Percentiles rank a stretch among this genome's conserved stretches.
Evolutionary conservation across 2,113 vertebrate species (phyloP).

Genomic region (Strix uralensis): DNA sequence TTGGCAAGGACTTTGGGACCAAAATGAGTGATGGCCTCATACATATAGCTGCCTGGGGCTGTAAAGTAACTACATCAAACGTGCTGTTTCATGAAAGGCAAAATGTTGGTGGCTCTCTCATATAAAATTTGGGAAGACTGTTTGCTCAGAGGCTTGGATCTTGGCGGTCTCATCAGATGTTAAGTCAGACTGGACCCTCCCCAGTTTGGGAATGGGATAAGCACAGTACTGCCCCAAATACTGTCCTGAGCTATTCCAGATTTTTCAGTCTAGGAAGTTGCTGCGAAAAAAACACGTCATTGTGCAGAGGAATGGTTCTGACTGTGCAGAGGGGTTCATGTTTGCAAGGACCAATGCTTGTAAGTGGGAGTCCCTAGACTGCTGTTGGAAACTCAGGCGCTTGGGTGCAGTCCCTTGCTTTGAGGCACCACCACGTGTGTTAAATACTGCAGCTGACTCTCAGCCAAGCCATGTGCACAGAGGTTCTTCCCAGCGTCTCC

Average conservation of each 20-base stretch:
- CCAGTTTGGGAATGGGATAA: neutral
- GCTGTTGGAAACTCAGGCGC: neutral
- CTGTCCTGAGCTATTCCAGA: neutral
- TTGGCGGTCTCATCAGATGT: neutral
- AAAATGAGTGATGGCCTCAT: neutral
- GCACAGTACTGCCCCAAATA: neutral
- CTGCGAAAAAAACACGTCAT: rapidly evolving
- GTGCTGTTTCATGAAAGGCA: neutral
- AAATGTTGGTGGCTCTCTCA: neutral
- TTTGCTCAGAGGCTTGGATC: neutral
- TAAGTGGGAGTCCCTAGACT: neutral
- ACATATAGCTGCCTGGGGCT: neutral
- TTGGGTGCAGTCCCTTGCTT: neutral
- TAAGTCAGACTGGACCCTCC: neutral
- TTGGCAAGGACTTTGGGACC: neutral
- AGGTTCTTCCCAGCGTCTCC: neutral
- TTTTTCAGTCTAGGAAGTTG: neutral
- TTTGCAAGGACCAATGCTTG: neutral
- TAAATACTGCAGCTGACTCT: neutral
- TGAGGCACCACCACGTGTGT: neutral
- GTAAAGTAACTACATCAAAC: neutral
- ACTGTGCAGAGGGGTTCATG: neutral
- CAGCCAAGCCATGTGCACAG: neutral
- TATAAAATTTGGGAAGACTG: neutral
- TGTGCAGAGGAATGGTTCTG: neutral